A percentile compares a stretch with the other conserved stretches of the same genome.
Evolutionary conservation across 2,888 invertebrate genomes (phyloP).

Genomic region (Thelaira solivaga): DNA sequence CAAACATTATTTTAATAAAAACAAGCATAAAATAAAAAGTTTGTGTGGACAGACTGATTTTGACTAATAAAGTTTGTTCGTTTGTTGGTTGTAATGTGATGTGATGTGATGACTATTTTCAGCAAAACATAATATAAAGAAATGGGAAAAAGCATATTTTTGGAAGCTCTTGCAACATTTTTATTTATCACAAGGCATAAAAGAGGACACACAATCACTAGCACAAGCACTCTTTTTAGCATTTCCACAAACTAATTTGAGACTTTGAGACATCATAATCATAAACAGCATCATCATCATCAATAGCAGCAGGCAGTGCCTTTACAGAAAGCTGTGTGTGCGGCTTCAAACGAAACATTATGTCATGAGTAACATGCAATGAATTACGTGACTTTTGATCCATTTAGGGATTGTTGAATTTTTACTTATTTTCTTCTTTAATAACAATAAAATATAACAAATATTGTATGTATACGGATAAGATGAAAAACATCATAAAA

Average conservation of each 20-base stretch:
- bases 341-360: slow-evolving; percentile 44
- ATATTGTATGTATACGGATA: slow-evolving; percentile 27
- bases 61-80: slow-evolving; percentile 60
- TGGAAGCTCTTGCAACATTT: slow-evolving; percentile 49
- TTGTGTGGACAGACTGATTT: slow-evolving; percentile 14
- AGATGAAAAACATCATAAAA: slow-evolving; percentile 18
- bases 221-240: too few species aligned
- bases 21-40: background rate
- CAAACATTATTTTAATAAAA: slow-evolving; percentile 7
- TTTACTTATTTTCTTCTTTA: background rate
- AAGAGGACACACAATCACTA: background rate
- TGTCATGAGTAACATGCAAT: slow-evolving; percentile 58
- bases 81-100: slow-evolving; percentile 42
- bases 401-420: slow-evolving; percentile 31
- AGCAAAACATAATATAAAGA: slow-evolving; percentile 26
- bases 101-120: slow-evolving; percentile 52
- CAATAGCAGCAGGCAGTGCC: slow-evolving; percentile 1
- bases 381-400: slow-evolving; percentile 63
- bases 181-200: slow-evolving; percentile 13
- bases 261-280: too few species aligned
- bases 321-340: background rate
- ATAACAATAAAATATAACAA: slow-evolving; percentile 12
- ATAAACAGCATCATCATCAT: slow-evolving; percentile 46
- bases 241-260: too few species aligned
- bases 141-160: slow-evolving; percentile 33